Evolutionary conservation across 2,888 invertebrate genomes (phyloP).

Genomic region (Fabriciana adippe): DNA sequence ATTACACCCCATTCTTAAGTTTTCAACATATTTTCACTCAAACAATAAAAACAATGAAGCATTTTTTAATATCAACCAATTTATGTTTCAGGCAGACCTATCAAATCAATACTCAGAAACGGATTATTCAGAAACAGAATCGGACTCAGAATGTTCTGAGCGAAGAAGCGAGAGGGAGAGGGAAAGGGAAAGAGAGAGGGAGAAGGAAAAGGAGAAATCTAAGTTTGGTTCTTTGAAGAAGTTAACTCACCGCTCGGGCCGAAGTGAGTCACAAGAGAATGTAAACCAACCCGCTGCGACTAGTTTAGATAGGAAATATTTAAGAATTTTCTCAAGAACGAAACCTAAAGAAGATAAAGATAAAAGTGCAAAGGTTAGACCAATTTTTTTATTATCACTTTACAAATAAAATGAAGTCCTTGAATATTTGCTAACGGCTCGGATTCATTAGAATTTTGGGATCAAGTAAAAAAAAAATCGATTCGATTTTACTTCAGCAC

Average conservation of each 20-base stretch:
- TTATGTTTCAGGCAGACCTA: conserved; percentile 54
- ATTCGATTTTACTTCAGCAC: no score
- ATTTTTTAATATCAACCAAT: background rate
- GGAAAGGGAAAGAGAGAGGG: conserved; percentile 55
- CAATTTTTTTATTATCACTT: no score
- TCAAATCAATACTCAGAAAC: conserved; percentile 82
- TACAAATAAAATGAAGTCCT: no score
- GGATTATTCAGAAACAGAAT: conserved; percentile 82
- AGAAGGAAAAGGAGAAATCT: conserved; percentile 63
- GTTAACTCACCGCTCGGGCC: conserved; percentile 78
- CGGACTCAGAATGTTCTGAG: conserved; percentile 59
- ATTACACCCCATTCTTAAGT: no score
- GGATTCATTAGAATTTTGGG: no score
- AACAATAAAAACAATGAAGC: no score
- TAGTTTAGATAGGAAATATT: conserved; percentile 88
- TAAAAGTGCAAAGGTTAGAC: conserved; percentile 57
- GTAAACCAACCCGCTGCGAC: conserved; percentile 75
- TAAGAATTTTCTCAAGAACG: conserved; percentile 74
- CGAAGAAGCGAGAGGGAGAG: conserved; percentile 46
- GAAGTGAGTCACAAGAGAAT: conserved; percentile 70
- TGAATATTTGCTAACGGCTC: no score
- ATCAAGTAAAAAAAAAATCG: no score
- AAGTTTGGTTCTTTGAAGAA: conserved; percentile 89
- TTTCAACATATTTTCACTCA: no score
- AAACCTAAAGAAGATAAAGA: conserved; percentile 80